Evolutionary conservation across 2,113 vertebrate species (phyloP).

Genomic region (Mustelus asterias): DNA sequence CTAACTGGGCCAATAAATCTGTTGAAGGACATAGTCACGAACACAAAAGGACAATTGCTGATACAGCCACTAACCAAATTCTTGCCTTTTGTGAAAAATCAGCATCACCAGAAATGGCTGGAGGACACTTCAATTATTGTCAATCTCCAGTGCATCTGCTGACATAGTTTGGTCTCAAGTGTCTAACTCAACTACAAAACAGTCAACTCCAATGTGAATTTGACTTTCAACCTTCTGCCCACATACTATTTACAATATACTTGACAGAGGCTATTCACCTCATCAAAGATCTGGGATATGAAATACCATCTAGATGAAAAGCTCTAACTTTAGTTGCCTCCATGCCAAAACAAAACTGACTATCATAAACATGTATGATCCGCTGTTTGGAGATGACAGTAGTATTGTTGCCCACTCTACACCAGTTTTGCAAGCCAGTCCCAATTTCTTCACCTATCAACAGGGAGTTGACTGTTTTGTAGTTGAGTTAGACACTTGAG

Average conservation of each 20-base stretch:
- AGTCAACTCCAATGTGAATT: not conserved
- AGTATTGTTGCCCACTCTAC: too few species aligned
- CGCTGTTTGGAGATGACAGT: too few species aligned
- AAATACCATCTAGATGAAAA: too few species aligned
- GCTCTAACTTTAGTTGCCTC: too few species aligned
- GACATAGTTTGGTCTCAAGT: not conserved
- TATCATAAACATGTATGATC: too few species aligned
- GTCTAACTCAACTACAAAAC: not conserved
- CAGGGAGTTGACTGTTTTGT: not conserved
- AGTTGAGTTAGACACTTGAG: not conserved
- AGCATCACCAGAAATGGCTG: not conserved
- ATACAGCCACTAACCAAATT: not conserved
- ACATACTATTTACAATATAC: too few species aligned
- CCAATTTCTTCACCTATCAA: too few species aligned
- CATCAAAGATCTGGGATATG: too few species aligned
- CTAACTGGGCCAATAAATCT: not conserved
- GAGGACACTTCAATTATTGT: not conserved
- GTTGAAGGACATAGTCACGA: too few species aligned
- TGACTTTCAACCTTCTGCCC: not conserved
- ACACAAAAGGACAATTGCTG: not conserved
- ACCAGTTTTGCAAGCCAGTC: too few species aligned
- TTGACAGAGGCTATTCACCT: too few species aligned
- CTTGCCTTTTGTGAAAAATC: not conserved
- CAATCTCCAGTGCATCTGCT: not conserved
- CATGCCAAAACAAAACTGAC: too few species aligned